phyloP scores from a whole-genome alignment of 2,888 invertebrate species.

The Trichopoda pennipes region DNA sequence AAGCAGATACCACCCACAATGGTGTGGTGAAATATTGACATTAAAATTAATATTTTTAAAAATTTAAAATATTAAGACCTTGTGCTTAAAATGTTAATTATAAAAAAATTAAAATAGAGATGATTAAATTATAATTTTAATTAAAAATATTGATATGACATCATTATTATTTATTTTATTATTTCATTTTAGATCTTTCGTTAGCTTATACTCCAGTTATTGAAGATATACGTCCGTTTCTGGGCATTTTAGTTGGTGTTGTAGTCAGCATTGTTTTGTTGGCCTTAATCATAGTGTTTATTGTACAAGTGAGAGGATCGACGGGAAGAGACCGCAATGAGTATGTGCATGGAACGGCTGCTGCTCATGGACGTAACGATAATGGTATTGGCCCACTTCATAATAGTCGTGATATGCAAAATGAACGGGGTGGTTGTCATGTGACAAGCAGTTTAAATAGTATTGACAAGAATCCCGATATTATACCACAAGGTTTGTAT shows the following conservation, averaged over 20 bases:
- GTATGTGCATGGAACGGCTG: conserved; percentile 78
- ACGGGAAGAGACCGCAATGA: conserved; percentile 80
- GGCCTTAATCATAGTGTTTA: conserved; percentile 82
- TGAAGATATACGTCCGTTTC: conserved; percentile 83
- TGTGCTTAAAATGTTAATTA: too few species aligned
- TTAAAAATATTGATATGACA: too few species aligned
- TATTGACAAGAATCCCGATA: conserved; percentile 81
- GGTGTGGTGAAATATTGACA: too few species aligned
- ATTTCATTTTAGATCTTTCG: conserved; percentile 75
- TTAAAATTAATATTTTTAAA: too few species aligned
- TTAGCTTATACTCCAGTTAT: conserved; percentile 81
- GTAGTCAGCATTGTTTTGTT: conserved; percentile 82
- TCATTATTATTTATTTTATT: too few species aligned
- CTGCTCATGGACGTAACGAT: conserved; percentile 71
- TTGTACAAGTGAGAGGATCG: conserved; percentile 82
- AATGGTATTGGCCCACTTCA: conserved; percentile 78
- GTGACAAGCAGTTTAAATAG: conserved; percentile 80
- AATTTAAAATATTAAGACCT: too few species aligned
- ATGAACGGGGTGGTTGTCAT: conserved; percentile 79
- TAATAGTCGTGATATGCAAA: conserved; percentile 79
- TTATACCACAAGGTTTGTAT: conserved; percentile 79
- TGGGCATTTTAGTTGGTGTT: conserved; percentile 82
- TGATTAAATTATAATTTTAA: too few species aligned
- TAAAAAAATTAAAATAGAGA: too few species aligned
- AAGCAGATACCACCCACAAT: too few species aligned